Base-by-base conservation (phyloP, 2,888 invertebrate genomes). In the Bimastos eiseni region DNA sequence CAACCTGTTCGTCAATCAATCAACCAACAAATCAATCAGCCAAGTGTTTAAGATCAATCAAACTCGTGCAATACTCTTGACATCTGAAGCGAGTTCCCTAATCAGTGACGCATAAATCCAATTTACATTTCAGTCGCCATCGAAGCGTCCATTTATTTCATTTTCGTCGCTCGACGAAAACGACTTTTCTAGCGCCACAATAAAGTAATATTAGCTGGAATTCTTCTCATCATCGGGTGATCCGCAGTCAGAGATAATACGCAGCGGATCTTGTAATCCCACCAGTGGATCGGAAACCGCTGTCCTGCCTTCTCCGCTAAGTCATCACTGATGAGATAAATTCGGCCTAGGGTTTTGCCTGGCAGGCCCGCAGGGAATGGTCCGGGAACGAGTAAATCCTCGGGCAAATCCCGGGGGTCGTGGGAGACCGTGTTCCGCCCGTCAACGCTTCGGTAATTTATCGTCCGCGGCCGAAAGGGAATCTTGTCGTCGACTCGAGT, bases 371-470 rank as follows among this genome's bases (percentile, higher is more conserved):
- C 70, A 8, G 30, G 70, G 70, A 70, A 70, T 70, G 30, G 70
- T 8, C 70, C 5, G 70, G 70, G 70, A 13, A 70, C n/a, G 70
- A 70, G 13, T 70, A 70, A 70, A 70, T 70, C 70, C 70, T 70
- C 70, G 70, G 70, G 70, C 70, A 70, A 70, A 70, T 70, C 70
- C 70, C 70, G 70, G 70, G 70, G 13, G 70, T 8, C n/a, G 70
- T n/a, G n/a, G 0, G 3, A 2, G n/a, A 70, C 70, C 70, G 70
- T 70, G 6, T 70, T 70, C 49, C 70, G 30, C 70, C 70, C 70
- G 70, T 70, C 70, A 70, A 70, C 70, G 70, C 70, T 70, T n/a
- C 70, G 70, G 70, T 70, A 70, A 70, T 70, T 70, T 70, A 70
- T 70, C 70, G 70, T 70, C n/a, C 8, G 70, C n/a, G 70, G n/a